Conservation (phyloP, 2,113 vertebrate species). For the Hyaena hyaena region DNA sequence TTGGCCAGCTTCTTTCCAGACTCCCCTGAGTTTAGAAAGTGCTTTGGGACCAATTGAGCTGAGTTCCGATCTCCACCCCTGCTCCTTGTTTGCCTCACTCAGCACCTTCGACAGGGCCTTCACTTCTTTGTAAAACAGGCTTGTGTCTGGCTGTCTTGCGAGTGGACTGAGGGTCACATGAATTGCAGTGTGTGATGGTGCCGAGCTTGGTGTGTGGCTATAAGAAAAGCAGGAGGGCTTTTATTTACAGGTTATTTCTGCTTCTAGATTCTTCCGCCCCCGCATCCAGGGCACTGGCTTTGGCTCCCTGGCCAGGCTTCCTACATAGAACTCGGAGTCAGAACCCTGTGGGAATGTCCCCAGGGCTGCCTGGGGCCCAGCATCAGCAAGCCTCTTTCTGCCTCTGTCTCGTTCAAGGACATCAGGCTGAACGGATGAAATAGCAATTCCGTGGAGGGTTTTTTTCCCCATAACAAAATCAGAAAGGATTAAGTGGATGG, state of each 20-base stretch:
- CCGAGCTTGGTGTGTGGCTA: accelerated
- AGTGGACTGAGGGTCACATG: background rate
- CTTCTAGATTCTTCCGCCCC: background rate
- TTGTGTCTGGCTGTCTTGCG: background rate
- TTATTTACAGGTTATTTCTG: background rate
- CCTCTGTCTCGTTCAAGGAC: slow-evolving; percentile 66
- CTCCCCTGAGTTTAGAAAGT: background rate
- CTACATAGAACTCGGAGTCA: background rate
- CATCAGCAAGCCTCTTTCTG: background rate
- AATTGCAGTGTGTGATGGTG: accelerated
- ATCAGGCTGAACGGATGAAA: slow-evolving; percentile 41
- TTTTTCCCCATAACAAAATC: slow-evolving; percentile 42
- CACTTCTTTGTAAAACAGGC: background rate
- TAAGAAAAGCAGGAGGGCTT: background rate
- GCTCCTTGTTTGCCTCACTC: accelerated
- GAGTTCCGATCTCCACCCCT: background rate
- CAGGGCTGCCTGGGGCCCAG: background rate
- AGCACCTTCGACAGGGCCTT: background rate
- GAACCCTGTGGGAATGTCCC: background rate
- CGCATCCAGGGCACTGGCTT: no score
- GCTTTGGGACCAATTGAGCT: background rate
- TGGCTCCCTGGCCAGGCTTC: background rate
- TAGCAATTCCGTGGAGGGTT: background rate
- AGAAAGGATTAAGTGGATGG: slow-evolving; percentile 72
- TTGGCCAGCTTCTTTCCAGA: background rate